Percentiles rank a stretch among this genome's conserved stretches.
phyloP scores from a whole-genome alignment of 2,888 invertebrate species.

The Eudasyphora cyanicolor region DNA sequence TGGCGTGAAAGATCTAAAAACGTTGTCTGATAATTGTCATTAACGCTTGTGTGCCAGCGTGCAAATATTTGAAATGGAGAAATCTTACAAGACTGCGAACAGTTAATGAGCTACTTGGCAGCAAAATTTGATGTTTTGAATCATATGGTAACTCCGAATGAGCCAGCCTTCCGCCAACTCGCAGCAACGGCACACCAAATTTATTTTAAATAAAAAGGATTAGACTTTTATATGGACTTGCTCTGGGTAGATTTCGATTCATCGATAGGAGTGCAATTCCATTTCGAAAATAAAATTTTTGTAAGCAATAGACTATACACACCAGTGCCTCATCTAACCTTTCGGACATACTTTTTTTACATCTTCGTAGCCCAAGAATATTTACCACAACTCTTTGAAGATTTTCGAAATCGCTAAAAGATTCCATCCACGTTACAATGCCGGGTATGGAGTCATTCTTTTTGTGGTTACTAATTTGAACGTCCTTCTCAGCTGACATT shows the following conservation, averaged over 20 bases:
- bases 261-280: not conserved
- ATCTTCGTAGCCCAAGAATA: not conserved
- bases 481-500: no score
- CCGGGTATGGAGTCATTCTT: no score
- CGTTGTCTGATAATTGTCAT: constrained; percentile 47
- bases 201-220: constrained; percentile 38
- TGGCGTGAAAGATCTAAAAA: constrained; percentile 59
- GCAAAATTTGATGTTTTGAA: constrained; percentile 38
- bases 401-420: not conserved
- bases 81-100: constrained; percentile 7
- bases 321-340: constrained; percentile 22
- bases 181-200: constrained; percentile 30
- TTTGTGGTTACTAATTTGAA: no score
- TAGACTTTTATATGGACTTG: constrained; percentile 10
- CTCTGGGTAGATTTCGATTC: not conserved
- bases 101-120: not conserved
- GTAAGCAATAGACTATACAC: constrained; percentile 40
- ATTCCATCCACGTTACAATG: constrained; percentile 1
- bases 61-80: constrained; percentile 27
- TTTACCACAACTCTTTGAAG: constrained; percentile 2
- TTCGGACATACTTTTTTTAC: not conserved
- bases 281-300: constrained; percentile 23
- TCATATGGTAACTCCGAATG: constrained; percentile 42
- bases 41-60: constrained; percentile 40
- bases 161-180: constrained; percentile 40